Evolutionary conservation across 2,888 invertebrate genomes (phyloP), one percentile per base, ranked within the genome.

Genomic region (Gisinianus flammeolus): DNA sequence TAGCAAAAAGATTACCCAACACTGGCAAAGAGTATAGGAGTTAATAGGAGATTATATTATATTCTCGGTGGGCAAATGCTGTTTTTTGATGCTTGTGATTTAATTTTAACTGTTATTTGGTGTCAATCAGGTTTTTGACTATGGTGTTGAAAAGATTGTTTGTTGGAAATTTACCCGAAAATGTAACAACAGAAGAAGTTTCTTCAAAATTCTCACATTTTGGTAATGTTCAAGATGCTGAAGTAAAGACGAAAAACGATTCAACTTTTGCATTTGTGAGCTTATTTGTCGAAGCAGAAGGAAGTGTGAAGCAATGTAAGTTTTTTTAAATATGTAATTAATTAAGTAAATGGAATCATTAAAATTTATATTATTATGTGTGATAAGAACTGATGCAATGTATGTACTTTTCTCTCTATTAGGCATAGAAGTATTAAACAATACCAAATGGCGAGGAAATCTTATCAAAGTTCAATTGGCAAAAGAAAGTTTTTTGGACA

Each of bases 401-500:
- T n/a, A n/a, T n/a, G n/a, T n/a, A n/a, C n/a, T n/a, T n/a, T n/a
- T n/a, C n/a, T n/a, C n/a, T n/a, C n/a, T n/a, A n/a, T n/a, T 87
- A 84, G 89, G 88, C 85, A 88, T 89, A 85, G 89, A 89, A 83
- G 86, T 89, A 82, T 89, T 91, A 84, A 84, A 88, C 10, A 87
- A 86, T 83, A 86, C 88, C 82, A 87, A 89, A 83, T 91, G 90
- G 87, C 87, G 90, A 82, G 92, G 91, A 0, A 85, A 87, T 70
- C 88, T 87, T 81, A 85, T 93, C 0, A 89, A 90, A 85, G 89
- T 93, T 0, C 90, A 92, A 6, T 86, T 91, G 80, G 93, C 93
- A 16, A 90, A 91, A 83, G 93, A 93, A 86, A 92, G 91, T 85
- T 93, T 93, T 84, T 86, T 93, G 77, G 92, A 82, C n/a, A 88